Evolutionary conservation across 1,140 invertebrate species (phyloP).

Genomic region (Phortica variegata): DNA sequence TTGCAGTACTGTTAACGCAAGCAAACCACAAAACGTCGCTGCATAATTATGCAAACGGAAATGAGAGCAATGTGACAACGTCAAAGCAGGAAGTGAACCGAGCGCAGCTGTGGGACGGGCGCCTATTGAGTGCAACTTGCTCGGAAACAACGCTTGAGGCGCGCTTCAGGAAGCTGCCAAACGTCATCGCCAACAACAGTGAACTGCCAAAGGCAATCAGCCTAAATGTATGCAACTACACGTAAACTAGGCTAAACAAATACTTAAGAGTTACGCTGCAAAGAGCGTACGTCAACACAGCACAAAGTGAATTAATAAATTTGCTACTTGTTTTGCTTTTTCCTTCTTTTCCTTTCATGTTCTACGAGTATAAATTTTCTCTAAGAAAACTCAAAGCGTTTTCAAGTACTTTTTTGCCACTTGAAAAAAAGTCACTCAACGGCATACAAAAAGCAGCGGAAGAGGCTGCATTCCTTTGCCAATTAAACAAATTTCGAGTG

Average conservation of each 20-base stretch:
- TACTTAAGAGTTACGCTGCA: conserved; percentile 1
- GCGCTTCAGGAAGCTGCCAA: background rate
- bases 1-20: conserved; percentile 8
- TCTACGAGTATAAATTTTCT: no score
- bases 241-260: conserved; percentile 25
- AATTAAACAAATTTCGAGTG: no score
- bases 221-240: conserved; percentile 21
- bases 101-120: background rate
- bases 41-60: conserved; percentile 29
- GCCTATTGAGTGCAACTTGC: background rate
- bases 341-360: no score
- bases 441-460: no score
- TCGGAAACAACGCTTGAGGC: conserved; percentile 7
- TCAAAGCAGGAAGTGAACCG: no score
- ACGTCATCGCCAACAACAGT: conserved; percentile 14
- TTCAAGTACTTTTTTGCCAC: no score
- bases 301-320: no score
- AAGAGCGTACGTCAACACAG: no score
- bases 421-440: no score
- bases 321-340: no score
- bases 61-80: conserved; percentile 16
- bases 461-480: no score
- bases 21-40: conserved; percentile 7
- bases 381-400: no score
- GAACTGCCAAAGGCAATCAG: conserved; percentile 10